A percentile compares a stretch with the other conserved stretches of the same genome.
Evolutionary conservation across 2,888 invertebrate species (phyloP).

Genomic region (Busseola fusca): DNA sequence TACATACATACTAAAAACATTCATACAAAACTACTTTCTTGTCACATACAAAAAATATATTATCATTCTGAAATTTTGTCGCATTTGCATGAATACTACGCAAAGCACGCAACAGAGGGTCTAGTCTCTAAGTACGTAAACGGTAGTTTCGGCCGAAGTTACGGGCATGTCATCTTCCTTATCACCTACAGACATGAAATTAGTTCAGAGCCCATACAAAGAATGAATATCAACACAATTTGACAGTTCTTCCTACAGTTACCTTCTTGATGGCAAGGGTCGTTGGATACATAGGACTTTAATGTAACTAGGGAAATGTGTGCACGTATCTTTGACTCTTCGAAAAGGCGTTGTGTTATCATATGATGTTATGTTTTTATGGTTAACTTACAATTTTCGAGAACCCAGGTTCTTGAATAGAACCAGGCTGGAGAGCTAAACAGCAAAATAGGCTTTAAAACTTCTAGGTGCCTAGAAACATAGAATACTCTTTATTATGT

Average conservation of each 20-base stretch:
- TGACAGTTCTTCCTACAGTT: too few species aligned
- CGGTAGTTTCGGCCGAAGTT: neutral
- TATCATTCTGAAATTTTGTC: neutral
- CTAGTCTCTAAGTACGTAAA: neutral
- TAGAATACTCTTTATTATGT: too few species aligned
- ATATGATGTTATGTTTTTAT: too few species aligned
- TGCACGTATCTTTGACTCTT: too few species aligned
- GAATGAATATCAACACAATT: too few species aligned
- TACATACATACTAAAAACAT: neutral
- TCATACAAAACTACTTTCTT: neutral
- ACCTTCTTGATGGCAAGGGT: too few species aligned
- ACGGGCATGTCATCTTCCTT: neutral
- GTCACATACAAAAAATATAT: constrained; percentile 5
- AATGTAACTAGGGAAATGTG: neutral
- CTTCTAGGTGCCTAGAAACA: too few species aligned
- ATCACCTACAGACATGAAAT: neutral
- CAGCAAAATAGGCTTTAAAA: too few species aligned
- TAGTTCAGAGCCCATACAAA: neutral
- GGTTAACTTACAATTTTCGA: too few species aligned
- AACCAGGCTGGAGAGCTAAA: too few species aligned
- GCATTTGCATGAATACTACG: constrained; percentile 10
- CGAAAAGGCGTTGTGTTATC: too few species aligned
- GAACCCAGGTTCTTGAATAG: too few species aligned
- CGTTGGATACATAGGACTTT: neutral
- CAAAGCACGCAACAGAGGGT: constrained; percentile 2